A percentile compares a stretch with the other conserved stretches of the same genome.
phyloP scores from a whole-genome alignment of 2,797 vertebrate species.

The Miopithecus talapoin region DNA sequence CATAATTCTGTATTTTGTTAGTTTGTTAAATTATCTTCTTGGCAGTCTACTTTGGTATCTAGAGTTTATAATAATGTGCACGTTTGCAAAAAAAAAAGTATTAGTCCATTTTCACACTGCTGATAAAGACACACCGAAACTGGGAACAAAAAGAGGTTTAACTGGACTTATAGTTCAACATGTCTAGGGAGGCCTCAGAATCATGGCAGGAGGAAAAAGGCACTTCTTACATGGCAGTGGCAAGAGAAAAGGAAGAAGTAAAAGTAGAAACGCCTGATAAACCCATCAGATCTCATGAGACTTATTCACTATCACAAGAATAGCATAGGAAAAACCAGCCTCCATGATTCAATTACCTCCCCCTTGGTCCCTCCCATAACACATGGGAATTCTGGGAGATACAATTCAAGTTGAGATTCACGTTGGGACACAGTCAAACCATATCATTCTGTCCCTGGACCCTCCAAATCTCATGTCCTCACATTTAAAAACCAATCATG shows the following conservation, averaged over 20 bases:
- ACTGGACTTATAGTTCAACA: background rate
- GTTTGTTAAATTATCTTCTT: background rate
- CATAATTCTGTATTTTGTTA: background rate
- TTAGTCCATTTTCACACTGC: background rate
- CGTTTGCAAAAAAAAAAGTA: background rate
- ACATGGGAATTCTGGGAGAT: background rate
- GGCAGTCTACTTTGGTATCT: background rate
- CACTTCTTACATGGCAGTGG: background rate
- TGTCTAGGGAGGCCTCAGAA: background rate
- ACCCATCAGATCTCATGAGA: background rate
- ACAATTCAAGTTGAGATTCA: background rate
- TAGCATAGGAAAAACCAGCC: background rate
- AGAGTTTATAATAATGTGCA: background rate
- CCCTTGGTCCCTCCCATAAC: background rate
- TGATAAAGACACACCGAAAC: background rate
- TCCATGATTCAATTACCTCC: background rate
- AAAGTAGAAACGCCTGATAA: background rate
- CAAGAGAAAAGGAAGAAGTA: background rate
- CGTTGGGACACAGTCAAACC: background rate
- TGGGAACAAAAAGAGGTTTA: background rate
- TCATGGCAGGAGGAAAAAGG: background rate
- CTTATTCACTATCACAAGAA: background rate
- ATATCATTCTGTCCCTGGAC: background rate
- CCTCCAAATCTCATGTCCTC: background rate
- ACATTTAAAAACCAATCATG: background rate